Evolutionary conservation across 2,888 invertebrate species (phyloP).

Genomic region (Spodoptera littoralis): DNA sequence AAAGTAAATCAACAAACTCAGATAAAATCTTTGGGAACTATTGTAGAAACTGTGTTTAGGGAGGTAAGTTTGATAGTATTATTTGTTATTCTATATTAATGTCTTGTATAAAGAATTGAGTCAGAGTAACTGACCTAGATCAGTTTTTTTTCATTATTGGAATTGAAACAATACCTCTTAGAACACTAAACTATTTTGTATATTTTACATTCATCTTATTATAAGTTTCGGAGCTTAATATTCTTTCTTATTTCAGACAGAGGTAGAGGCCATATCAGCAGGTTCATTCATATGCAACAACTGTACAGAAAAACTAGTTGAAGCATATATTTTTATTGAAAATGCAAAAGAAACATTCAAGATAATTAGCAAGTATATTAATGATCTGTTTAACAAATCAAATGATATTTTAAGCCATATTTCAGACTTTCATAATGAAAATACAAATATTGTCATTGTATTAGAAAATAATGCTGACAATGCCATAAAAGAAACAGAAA

Average conservation of each 20-base stretch:
- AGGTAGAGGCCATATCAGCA: not conserved
- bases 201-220: slow-evolving; percentile 30
- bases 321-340: slow-evolving; percentile 45
- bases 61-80: slow-evolving; percentile 15
- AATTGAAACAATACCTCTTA: too few species aligned
- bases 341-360: slow-evolving; percentile 16
- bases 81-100: not conserved
- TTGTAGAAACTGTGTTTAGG: slow-evolving; percentile 25
- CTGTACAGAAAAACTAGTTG: slow-evolving; percentile 37
- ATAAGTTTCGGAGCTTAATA: not conserved
- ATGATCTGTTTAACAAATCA: slow-evolving; percentile 32
- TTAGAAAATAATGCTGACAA: slow-evolving; percentile 24
- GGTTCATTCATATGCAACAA: slow-evolving; percentile 34
- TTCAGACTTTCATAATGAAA: slow-evolving; percentile 14
- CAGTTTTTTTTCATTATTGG: too few species aligned
- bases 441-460: slow-evolving; percentile 37
- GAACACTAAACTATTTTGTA: too few species aligned
- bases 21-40: slow-evolving; percentile 14
- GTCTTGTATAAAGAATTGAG: too few species aligned
- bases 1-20: slow-evolving; percentile 14
- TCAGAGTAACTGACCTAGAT: too few species aligned
- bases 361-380: slow-evolving; percentile 25
- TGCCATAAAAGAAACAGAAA: not conserved
- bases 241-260: too few species aligned
- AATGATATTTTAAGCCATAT: slow-evolving; percentile 30